A percentile compares a stretch with the other conserved stretches of the same genome.
Evolutionary conservation across 2,888 invertebrate species (phyloP).

Genomic region (Deilephila porcellus): DNA sequence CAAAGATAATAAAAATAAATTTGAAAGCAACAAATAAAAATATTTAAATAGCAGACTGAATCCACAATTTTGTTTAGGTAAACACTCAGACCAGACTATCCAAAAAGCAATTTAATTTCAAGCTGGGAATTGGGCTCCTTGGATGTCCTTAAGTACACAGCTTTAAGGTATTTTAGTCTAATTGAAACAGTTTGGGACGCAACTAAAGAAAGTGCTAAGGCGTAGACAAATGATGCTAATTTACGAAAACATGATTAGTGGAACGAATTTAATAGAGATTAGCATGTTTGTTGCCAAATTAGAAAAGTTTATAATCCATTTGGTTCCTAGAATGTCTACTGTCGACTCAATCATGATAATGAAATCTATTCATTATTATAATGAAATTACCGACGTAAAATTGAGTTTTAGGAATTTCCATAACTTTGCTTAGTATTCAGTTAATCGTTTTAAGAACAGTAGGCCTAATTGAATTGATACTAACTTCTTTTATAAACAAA

Average conservation of each 20-base stretch:
- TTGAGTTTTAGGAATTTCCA: no score
- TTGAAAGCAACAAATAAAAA: background rate
- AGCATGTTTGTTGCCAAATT: conserved; percentile 12
- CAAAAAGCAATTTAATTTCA: conserved; percentile 16
- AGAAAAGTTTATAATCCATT: conserved; percentile 24
- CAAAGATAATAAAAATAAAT: background rate
- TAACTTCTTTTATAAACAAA: no score
- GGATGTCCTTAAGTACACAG: conserved; percentile 13
- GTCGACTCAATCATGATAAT: background rate
- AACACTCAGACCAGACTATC: conserved; percentile 10
- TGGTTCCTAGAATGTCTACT: background rate
- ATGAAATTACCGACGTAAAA: no score
- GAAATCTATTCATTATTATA: background rate
- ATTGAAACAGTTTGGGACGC: conserved; percentile 30
- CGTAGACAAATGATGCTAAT: conserved; percentile 26
- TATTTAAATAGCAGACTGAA: background rate
- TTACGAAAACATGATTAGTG: conserved; percentile 26
- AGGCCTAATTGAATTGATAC: no score
- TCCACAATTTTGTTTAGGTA: conserved; percentile 11
- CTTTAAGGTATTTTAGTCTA: conserved; percentile 29
- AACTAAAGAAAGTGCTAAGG: conserved; percentile 31
- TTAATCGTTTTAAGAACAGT: no score
- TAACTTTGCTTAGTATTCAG: no score
- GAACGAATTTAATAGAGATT: conserved; percentile 10
- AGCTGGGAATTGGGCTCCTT: conserved; percentile 8